Evolutionary conservation across 2,113 vertebrate genomes (phyloP), one percentile per base, ranked within the genome.

Genomic region (Lycaon pictus): DNA sequence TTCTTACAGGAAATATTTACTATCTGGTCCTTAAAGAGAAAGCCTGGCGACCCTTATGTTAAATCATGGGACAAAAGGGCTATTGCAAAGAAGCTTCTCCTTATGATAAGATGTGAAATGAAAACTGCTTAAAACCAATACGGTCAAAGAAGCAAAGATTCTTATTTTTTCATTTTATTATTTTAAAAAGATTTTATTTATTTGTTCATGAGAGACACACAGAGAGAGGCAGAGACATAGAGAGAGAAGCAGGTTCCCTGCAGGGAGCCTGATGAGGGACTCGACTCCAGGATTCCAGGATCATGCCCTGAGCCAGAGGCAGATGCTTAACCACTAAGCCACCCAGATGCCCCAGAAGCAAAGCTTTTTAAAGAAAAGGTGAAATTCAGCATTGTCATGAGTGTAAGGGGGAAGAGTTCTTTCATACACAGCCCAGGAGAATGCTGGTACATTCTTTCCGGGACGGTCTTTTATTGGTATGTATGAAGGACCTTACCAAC

Each of bases 401-500:
- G 11, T 20, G 2, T 5, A 37, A 43, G 29, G 80, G 32, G 17
- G 23, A 32, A 29, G 22, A 58, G 3, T 0, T 2, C 15, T 19
- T 20, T 29, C 9, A 1, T 9, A 11, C 22, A 2, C 11, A 37
- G 55, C 35, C 29, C 10, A 3, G 17, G 55, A 16, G 11, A n/a
- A 2, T 0, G 23, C 12, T 29, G 15, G 15, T 2, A 1, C 15
- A 2, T 12, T 62, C 60, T 53, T 35, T 17, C 43, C 4, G 3
- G 3, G 37, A 35, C 53, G 77, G 12, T 2, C 11, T 53, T 79
- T 29, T 10, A 23, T 56, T 58, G 43, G 17, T 1, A 3, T 0
- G 0, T 5, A 4, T 11, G 55, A 16, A 32, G 76, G 48, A 32
- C 37, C 2, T n/a, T 2, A 35, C 16, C 43, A 3, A 43, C 0